These are phyloP conservation scores for Caerostris extrusa DNA, from an alignment of 1,140 invertebrate genomes.

Conservation along the genomic window DNA sequence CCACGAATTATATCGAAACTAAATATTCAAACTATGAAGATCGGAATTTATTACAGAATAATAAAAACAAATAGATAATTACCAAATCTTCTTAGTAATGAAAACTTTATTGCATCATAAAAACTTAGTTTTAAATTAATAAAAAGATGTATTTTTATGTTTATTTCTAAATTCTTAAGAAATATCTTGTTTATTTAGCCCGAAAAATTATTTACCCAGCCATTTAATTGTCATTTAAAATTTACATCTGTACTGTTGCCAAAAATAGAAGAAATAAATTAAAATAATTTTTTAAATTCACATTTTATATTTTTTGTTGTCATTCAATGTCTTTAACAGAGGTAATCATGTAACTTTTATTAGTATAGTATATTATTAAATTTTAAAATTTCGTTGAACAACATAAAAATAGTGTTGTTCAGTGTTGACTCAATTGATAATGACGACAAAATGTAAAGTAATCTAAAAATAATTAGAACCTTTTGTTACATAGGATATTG, in stretches of 20 bases:
- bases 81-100: background rate
- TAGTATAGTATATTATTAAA: no score
- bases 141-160: background rate
- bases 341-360: no score
- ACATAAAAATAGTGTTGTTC: no score
- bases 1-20: no score
- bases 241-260: conserved; percentile 34
- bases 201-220: conserved; percentile 26
- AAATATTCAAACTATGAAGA: no score
- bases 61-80: background rate
- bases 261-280: background rate
- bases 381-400: no score
- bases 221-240: conserved; percentile 56
- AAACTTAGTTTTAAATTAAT: background rate
- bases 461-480: no score
- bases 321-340: no score
- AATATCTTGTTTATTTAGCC: conserved; percentile 10
- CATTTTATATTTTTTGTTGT: no score
- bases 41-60: background rate
- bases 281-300: background rate
- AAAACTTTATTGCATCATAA: background rate
- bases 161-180: background rate
- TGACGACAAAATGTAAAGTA: no score
- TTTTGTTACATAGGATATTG: no score
- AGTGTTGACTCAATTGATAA: no score